Percentiles rank a stretch among this genome's conserved stretches.
Evolutionary conservation across 1,140 invertebrate genomes (phyloP).

Genomic region (Bombus huntii): DNA sequence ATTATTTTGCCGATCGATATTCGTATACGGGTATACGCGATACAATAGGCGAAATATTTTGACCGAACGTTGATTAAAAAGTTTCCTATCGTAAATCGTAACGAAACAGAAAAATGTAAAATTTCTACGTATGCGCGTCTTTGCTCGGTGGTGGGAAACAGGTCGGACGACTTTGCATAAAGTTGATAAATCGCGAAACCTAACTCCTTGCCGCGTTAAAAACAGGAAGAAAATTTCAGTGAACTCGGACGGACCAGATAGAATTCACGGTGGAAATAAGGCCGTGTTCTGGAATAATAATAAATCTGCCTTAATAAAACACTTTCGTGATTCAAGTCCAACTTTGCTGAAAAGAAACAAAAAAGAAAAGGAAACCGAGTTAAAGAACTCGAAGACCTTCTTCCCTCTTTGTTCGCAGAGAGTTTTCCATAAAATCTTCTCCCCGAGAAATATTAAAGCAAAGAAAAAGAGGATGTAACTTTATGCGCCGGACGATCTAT

Average conservation of each 20-base stretch:
- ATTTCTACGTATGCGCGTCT: not conserved
- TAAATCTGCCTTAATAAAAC: conserved; percentile 48
- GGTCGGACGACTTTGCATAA: conserved; percentile 38
- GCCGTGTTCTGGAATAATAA: conserved; percentile 46
- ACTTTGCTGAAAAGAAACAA: not conserved
- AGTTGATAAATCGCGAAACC: conserved; percentile 32
- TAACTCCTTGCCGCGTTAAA: conserved; percentile 19
- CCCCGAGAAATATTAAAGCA: not conserved
- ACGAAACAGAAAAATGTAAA: not conserved
- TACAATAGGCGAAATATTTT: too few species aligned
- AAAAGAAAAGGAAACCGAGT: not conserved
- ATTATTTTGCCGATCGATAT: not conserved
- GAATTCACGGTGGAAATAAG: conserved; percentile 39
- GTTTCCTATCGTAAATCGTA: not conserved
- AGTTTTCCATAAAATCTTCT: conserved; percentile 3
- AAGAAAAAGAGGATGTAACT: not conserved
- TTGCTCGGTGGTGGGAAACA: not conserved
- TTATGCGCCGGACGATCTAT: not conserved
- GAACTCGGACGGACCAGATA: conserved; percentile 33
- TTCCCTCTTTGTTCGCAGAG: not conserved
- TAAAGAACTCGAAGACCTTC: conserved; percentile 22
- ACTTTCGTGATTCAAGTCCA: conserved; percentile 13
- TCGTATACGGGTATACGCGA: not conserved
- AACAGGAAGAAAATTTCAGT: not conserved
- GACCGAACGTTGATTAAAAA: not conserved